phyloP scores from a whole-genome alignment of 2,113 vertebrate genomes.

The Paracanthobrama guichenoti region DNA sequence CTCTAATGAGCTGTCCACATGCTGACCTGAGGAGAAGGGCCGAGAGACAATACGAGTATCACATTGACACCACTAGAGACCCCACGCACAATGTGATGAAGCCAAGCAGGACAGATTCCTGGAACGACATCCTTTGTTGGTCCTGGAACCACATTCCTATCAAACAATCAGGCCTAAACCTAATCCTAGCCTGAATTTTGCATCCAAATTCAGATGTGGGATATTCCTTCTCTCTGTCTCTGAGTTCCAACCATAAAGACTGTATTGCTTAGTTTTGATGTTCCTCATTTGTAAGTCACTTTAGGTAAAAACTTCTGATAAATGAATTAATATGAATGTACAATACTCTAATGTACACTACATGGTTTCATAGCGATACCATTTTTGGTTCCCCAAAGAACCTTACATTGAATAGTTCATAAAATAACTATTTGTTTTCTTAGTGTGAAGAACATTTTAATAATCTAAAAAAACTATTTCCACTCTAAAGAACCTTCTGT shows the following conservation, averaged over 20 bases:
- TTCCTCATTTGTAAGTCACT: not conserved
- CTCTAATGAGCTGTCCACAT: conserved; percentile 29
- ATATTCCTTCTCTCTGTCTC: not conserved
- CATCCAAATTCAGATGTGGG: not conserved
- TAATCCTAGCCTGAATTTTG: not conserved
- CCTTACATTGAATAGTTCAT: no score
- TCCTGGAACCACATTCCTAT: not conserved
- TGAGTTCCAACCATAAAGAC: not conserved
- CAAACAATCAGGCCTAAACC: not conserved
- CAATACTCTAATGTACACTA: not conserved
- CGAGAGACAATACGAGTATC: not conserved
- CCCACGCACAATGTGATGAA: not conserved
- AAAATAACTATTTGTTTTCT: no score
- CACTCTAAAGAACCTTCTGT: no score
- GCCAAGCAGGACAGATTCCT: conserved; percentile 1
- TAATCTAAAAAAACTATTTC: no score
- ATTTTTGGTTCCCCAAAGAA: no score
- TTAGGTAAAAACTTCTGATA: not conserved
- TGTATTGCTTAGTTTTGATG: not conserved
- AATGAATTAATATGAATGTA: not conserved
- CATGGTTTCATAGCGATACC: no score
- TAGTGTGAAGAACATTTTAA: no score
- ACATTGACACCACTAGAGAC: conserved; percentile 15
- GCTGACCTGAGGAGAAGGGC: conserved; percentile 1
- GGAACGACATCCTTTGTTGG: not conserved